phyloP scores from a whole-genome alignment of 2,888 invertebrate species.

The Neria commutata region DNA sequence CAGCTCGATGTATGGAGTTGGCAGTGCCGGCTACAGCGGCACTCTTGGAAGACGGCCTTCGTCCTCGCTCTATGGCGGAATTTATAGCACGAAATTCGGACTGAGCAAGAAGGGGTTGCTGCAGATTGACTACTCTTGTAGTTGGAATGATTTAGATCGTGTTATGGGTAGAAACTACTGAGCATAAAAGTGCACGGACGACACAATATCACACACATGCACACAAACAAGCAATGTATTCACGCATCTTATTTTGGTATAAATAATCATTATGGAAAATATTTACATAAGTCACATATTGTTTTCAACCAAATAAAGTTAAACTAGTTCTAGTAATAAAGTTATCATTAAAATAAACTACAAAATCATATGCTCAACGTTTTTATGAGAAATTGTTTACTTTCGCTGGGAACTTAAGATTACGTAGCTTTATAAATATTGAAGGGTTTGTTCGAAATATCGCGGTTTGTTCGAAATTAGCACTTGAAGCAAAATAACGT shows the following conservation, averaged over 20 bases:
- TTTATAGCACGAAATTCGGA: conserved; percentile 65
- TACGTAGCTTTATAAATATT: too few species aligned
- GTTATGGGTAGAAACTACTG: conserved; percentile 66
- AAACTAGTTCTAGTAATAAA: neutral
- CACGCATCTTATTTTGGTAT: neutral
- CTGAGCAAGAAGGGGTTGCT: conserved; percentile 79
- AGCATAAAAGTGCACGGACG: too few species aligned
- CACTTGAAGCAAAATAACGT: too few species aligned
- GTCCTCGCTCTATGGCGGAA: conserved; percentile 58
- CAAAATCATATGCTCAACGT: neutral
- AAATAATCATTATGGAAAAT: too few species aligned
- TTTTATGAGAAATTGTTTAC: too few species aligned
- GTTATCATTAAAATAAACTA: neutral
- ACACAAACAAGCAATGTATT: too few species aligned
- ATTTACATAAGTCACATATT: conserved; percentile 3
- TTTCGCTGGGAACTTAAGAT: too few species aligned
- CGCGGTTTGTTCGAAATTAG: too few species aligned
- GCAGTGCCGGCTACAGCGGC: conserved; percentile 38
- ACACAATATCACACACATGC: too few species aligned
- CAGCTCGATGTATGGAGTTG: conserved; percentile 24
- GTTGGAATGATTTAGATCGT: conserved; percentile 80
- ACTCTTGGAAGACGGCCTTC: conserved; percentile 36
- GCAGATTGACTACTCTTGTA: conserved; percentile 82
- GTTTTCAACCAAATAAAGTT: conserved; percentile 4
- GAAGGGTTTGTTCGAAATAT: too few species aligned